Conservation (phyloP, 2,113 vertebrate species). For the Trogon melanurus region DNA sequence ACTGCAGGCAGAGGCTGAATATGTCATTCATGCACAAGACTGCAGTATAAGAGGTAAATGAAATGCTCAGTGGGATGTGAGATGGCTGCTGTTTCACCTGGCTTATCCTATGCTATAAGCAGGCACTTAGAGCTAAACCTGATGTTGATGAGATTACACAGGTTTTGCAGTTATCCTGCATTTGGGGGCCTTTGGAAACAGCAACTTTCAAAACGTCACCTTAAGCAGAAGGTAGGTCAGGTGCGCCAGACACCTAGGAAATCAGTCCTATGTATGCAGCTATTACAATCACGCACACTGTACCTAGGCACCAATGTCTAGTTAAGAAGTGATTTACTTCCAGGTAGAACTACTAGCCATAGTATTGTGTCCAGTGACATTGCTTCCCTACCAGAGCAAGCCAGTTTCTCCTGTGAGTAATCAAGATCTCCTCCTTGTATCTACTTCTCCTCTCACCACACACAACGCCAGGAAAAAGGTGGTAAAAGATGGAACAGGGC, state of each 20-base stretch:
- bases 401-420: background rate
- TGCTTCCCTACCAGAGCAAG: background rate
- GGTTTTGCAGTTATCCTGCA: background rate
- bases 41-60: background rate
- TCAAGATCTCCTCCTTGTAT: background rate
- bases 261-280: background rate
- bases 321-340: background rate
- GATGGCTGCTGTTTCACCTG: background rate
- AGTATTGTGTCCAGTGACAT: background rate
- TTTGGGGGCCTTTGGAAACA: background rate
- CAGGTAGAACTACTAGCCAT: background rate
- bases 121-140: background rate
- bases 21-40: background rate
- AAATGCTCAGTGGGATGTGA: background rate
- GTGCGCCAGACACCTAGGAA: background rate
- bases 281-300: background rate
- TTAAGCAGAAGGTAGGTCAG: background rate
- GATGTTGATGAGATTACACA: background rate
- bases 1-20: background rate
- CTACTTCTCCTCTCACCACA: background rate
- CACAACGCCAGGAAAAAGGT: background rate
- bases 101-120: background rate
- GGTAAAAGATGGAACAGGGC: background rate
- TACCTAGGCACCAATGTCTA: background rate
- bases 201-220: background rate